These are phyloP conservation scores for Globicephala melas DNA, from an alignment of 2,113 vertebrate species.

Conservation along the genomic window DNA sequence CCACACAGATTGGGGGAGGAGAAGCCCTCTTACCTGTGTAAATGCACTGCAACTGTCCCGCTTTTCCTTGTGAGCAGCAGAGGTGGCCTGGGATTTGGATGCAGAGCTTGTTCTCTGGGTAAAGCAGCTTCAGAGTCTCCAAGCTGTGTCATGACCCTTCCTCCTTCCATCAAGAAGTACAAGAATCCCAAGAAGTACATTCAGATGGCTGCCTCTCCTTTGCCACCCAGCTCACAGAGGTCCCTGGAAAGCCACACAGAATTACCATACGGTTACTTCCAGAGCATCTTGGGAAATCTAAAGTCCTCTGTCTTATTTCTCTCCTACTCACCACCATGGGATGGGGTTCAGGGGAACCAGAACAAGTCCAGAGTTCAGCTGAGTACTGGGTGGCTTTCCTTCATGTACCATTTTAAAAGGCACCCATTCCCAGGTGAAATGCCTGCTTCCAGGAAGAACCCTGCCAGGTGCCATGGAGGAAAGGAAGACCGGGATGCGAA, in stretches of 20 bases:
- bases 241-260: not conserved
- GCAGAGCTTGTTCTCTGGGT: too few species aligned
- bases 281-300: not conserved
- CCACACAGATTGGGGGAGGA: not conserved
- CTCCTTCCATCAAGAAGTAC: not conserved
- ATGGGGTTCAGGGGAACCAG: not conserved
- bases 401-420: not conserved
- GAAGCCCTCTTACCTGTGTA: not conserved
- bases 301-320: not conserved
- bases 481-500: fast-evolving
- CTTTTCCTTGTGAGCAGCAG: fast-evolving
- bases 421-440: not conserved
- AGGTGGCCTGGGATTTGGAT: fast-evolving
- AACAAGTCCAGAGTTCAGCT: too few species aligned
- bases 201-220: fast-evolving
- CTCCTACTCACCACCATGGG: not conserved
- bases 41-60: fast-evolving
- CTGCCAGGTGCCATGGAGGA: not conserved
- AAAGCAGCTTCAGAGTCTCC: too few species aligned
- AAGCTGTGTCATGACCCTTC: fast-evolving
- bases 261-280: fast-evolving
- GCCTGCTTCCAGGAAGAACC: not conserved
- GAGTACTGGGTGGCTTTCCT: fast-evolving
- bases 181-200: not conserved
- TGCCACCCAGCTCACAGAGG: too few species aligned